A percentile compares a stretch with the other conserved stretches of the same genome.
These are phyloP conservation scores for Cryptotermes secundus DNA, from an alignment of 1,140 invertebrate species.

Conservation along the genomic window DNA sequence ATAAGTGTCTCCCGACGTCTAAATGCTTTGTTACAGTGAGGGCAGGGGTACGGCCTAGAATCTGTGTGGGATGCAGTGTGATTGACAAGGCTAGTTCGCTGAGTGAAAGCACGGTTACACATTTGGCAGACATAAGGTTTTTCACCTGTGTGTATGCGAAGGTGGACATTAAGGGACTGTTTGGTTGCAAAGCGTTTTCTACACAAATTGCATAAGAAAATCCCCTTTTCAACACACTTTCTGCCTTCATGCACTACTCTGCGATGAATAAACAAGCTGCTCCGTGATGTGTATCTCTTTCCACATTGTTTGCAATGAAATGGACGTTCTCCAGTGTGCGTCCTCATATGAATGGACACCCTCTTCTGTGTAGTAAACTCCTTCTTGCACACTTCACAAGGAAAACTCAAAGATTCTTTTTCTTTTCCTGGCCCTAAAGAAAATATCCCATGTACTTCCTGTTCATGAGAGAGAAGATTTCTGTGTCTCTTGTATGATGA, in stretches of 20 bases:
- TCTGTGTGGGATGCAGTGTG: slow-evolving; percentile 55
- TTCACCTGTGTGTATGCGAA: slow-evolving; percentile 61
- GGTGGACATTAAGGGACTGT: slow-evolving; percentile 53
- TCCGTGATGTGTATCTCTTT: slow-evolving; percentile 66
- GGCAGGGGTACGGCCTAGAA: slow-evolving; percentile 58
- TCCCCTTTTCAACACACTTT: slow-evolving; percentile 41
- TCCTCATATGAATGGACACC: slow-evolving; percentile 32
- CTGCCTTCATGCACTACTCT: slow-evolving; percentile 62
- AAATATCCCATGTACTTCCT: slow-evolving; percentile 12
- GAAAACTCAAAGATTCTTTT: neutral
- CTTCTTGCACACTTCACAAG: slow-evolving; percentile 22
- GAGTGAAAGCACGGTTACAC: slow-evolving; percentile 59
- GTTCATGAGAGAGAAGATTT: slow-evolving; percentile 11
- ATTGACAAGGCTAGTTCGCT: slow-evolving; percentile 55
- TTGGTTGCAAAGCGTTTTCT: slow-evolving; percentile 54
- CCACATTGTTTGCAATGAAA: slow-evolving; percentile 70
- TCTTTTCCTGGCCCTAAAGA: neutral
- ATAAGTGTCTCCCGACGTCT: slow-evolving; percentile 57
- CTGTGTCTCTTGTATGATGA: slow-evolving; percentile 23
- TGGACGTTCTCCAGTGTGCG: slow-evolving; percentile 61
- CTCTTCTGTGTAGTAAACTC: neutral
- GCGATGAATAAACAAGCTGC: slow-evolving; percentile 61
- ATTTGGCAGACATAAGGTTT: slow-evolving; percentile 60
- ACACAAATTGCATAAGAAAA: slow-evolving; percentile 57
- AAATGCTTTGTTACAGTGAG: slow-evolving; percentile 62